A percentile compares a stretch with the other conserved stretches of the same genome.
Evolutionary conservation across 2,888 invertebrate genomes (phyloP).

Genomic region (Actias luna): DNA sequence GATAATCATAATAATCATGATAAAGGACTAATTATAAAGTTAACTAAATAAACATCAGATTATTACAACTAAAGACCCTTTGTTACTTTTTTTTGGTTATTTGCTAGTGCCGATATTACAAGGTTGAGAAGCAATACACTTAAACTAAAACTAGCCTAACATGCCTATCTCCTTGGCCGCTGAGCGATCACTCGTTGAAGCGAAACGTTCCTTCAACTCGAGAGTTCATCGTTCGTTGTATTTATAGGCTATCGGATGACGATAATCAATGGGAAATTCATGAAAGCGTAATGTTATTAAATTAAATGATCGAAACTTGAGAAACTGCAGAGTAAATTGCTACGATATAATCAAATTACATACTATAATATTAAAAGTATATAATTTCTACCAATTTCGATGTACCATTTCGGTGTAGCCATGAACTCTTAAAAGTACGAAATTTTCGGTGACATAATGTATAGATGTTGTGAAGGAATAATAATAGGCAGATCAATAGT

Average conservation of each 20-base stretch:
- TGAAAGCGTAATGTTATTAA: conserved; percentile 45
- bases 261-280: conserved; percentile 63
- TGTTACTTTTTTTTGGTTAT: background rate
- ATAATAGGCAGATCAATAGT: no score
- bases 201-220: conserved; percentile 76
- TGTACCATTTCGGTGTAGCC: background rate
- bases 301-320: background rate
- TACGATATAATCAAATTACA: background rate
- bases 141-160: conserved; percentile 4
- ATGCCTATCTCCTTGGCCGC: conserved; percentile 14
- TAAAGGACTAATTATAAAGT: background rate
- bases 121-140: background rate
- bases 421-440: no score
- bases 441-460: no score
- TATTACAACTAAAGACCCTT: background rate
- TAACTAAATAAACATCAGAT: no score
- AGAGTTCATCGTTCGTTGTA: conserved; percentile 68
- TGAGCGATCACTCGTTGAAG: conserved; percentile 56
- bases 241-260: conserved; percentile 60
- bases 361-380: background rate
- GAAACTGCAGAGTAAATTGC: background rate
- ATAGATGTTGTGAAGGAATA: background rate
- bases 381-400: background rate
- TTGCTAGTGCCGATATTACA: background rate
- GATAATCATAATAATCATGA: background rate